Evolutionary conservation across 2,888 invertebrate genomes (phyloP), one percentile per base, ranked within the genome.

Genomic region (Stomorhina lunata): DNA sequence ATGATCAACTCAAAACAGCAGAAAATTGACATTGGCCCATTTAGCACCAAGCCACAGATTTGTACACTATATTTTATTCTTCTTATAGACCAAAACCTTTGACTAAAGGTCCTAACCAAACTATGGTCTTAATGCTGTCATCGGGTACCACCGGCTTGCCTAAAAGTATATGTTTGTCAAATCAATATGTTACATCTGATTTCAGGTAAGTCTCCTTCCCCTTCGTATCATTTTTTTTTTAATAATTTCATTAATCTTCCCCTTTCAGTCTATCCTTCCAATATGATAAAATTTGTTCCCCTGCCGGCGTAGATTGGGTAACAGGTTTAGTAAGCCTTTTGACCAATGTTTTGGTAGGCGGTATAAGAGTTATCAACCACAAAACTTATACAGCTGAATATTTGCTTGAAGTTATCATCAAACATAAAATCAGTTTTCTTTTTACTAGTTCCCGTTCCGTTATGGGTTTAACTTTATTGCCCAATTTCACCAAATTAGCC

Each of bases 371-470:
- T 1, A 71, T 84, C 40, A 71, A 88, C 0, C 84, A 84, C 10
- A 84, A 85, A 25, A 84, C 87, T 6, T 88, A 88, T 15, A 68
- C 79, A 4, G 85, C 88, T 0, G 86, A 86, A 76, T 72, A 87
- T 29, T 85, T 89, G 48, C 84, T 88, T 0, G 43, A 85, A 1
- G 12, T 89, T 59, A 86, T 88, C 3, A 76, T 85, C 25, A 86
- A 87, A 75, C 89, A 89, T 61, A 85, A 86, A 63, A 85, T 89
- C 4, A 86, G 86, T 29, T 85, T 86, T 25, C 78, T 86, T 0
- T 27, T 86, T 0, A 79, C 86, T 4, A 86, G 87, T 7, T 88
- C 89, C 87, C 2, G 84, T 87, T 59, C 40, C 90, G 10, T 86
- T 87, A 0, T 83, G 87, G 3, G 15, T 37, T 10, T 86, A 15